Conservation (phyloP, 2,797 vertebrate genomes). For the Ara ararauna region DNA sequence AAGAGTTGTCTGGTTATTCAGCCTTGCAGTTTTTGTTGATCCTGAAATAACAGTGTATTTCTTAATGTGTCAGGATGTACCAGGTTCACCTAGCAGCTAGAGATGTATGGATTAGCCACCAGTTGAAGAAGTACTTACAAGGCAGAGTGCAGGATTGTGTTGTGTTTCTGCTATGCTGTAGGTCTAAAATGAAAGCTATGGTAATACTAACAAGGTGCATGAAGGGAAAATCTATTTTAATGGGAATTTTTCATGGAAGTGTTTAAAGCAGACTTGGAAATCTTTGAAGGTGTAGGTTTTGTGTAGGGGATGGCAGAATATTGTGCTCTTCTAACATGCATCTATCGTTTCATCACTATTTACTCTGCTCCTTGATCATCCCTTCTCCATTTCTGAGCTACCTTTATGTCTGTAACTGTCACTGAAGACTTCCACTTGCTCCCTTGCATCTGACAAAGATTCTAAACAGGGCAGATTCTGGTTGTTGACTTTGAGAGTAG, state of each 20-base stretch:
- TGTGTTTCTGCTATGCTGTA: background rate
- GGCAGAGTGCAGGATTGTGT: background rate
- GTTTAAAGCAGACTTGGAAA: background rate
- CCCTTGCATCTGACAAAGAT: slow-evolving; percentile 38
- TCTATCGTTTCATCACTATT: background rate
- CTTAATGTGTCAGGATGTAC: background rate
- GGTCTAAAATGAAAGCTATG: background rate
- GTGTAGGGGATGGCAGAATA: background rate
- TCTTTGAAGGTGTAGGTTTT: slow-evolving; percentile 24
- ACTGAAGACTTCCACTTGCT: slow-evolving; percentile 45
- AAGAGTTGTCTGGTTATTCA: background rate
- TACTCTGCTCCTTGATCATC: slow-evolving; percentile 36
- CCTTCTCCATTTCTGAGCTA: slow-evolving; percentile 30
- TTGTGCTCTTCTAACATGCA: background rate
- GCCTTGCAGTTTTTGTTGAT: background rate
- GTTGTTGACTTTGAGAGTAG: slow-evolving; percentile 40
- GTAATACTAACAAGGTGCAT: background rate
- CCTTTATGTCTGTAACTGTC: slow-evolving; percentile 42
- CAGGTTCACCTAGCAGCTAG: background rate
- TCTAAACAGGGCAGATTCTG: slow-evolving; percentile 42
- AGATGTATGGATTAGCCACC: background rate
- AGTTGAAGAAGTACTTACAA: background rate
- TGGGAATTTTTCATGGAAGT: background rate
- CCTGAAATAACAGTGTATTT: background rate
- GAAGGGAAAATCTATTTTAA: background rate